phyloP scores from a whole-genome alignment of 2,113 vertebrate genomes.

The Trematomus loennbergii region DNA sequence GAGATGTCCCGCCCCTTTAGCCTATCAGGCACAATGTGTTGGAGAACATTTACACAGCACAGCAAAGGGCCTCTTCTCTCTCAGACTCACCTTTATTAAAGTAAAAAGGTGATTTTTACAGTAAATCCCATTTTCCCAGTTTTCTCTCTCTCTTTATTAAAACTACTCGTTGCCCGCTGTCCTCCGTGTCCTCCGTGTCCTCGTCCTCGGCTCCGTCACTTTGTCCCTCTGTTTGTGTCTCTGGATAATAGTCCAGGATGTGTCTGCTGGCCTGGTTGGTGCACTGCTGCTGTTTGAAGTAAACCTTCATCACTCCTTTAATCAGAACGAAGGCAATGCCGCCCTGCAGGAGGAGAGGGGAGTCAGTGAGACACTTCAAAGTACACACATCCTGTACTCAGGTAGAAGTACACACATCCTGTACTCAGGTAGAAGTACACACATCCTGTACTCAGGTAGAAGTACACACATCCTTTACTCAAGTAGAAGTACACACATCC shows the following conservation, averaged over 20 bases:
- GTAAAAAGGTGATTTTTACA: not conserved
- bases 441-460: too few relatives aligned
- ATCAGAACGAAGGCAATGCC: slow-evolving; percentile 83
- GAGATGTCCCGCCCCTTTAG: too few relatives aligned
- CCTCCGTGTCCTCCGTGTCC: slow-evolving; percentile 72
- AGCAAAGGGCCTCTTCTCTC: not conserved
- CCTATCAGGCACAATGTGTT: too few relatives aligned
- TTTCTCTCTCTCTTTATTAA: not conserved
- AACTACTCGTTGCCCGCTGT: slow-evolving; percentile 71
- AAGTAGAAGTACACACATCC: too few relatives aligned
- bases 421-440: too few relatives aligned
- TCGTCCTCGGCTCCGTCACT: slow-evolving; percentile 42
- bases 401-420: too few relatives aligned
- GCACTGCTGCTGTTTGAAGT: slow-evolving; percentile 86
- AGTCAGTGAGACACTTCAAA: too few relatives aligned
- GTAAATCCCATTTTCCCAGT: not conserved
- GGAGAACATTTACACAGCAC: too few relatives aligned
- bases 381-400: too few relatives aligned
- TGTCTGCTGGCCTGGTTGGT: slow-evolving; percentile 80
- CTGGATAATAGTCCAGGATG: slow-evolving; percentile 83
- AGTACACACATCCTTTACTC: too few relatives aligned
- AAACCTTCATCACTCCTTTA: slow-evolving; percentile 84
- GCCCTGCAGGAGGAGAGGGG: slow-evolving; percentile 65
- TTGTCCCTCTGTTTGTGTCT: slow-evolving; percentile 29
- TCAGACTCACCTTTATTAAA: not conserved